phyloP scores from a whole-genome alignment of 2,113 vertebrate species.

The Onychostruthus taczanowskii region DNA sequence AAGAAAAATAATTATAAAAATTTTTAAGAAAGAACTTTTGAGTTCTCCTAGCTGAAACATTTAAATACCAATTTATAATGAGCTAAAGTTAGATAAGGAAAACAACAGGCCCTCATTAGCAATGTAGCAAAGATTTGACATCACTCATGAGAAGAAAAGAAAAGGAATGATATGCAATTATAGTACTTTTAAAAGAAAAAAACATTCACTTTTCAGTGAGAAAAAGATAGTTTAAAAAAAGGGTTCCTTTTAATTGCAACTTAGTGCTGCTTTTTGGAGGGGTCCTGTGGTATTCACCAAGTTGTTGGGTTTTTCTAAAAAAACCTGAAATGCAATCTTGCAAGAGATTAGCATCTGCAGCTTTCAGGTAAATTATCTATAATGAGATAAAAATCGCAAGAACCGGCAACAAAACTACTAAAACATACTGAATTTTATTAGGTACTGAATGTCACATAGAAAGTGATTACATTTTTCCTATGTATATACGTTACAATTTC shows the following conservation, averaged over 20 bases:
- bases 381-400: background rate
- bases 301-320: background rate
- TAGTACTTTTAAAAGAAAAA: background rate
- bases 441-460: background rate
- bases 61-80: background rate
- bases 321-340: background rate
- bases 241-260: background rate
- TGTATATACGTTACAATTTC: background rate
- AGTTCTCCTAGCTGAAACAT: background rate
- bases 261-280: background rate
- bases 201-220: background rate
- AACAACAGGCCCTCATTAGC: background rate
- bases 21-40: background rate
- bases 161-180: background rate
- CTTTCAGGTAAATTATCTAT: background rate
- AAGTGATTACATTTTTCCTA: background rate
- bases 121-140: background rate
- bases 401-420: background rate
- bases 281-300: background rate
- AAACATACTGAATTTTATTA: background rate
- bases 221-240: background rate
- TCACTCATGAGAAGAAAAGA: background rate
- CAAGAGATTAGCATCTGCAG: background rate
- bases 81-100: background rate
- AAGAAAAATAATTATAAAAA: background rate